These are phyloP conservation scores for Choloepus hoffmanni DNA, from an alignment of 2,113 vertebrate genomes.

Conservation along the genomic window DNA sequence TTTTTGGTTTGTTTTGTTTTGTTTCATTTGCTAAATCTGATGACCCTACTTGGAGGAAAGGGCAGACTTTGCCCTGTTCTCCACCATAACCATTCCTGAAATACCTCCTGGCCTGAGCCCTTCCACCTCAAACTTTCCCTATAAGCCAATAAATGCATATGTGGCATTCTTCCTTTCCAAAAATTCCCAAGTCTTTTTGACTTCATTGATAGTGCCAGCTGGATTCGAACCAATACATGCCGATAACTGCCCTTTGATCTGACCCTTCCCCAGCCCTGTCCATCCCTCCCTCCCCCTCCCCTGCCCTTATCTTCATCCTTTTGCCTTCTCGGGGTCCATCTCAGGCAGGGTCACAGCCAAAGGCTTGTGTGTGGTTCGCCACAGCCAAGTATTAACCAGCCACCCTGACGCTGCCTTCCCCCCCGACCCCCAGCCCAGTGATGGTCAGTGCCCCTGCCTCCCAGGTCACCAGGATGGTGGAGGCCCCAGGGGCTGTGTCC, in stretches of 20 bases:
- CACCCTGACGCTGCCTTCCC: neutral
- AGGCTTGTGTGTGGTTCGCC: neutral
- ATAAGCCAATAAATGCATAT: neutral
- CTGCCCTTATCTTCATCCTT: neutral
- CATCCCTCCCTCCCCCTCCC: neutral
- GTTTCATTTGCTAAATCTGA: neutral
- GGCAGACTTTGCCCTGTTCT: neutral
- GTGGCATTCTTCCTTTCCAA: neutral
- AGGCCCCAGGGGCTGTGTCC: constrained; percentile 83
- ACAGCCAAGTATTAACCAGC: neutral
- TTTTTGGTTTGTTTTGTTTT: no score
- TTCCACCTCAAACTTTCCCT: neutral
- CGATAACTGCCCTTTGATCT: neutral
- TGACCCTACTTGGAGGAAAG: neutral
- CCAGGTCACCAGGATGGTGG: constrained; percentile 83
- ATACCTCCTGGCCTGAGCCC: neutral
- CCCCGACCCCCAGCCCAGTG: constrained; percentile 88
- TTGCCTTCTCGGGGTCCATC: neutral
- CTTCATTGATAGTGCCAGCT: neutral
- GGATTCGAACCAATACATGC: neutral
- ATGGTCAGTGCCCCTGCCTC: constrained; percentile 89
- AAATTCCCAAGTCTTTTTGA: neutral
- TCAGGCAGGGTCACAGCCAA: neutral
- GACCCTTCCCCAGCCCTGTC: neutral
- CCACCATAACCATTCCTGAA: neutral